These are phyloP conservation scores for Chlorodrepanis virens DNA, from an alignment of 2,113 vertebrate species.

Conservation along the genomic window DNA sequence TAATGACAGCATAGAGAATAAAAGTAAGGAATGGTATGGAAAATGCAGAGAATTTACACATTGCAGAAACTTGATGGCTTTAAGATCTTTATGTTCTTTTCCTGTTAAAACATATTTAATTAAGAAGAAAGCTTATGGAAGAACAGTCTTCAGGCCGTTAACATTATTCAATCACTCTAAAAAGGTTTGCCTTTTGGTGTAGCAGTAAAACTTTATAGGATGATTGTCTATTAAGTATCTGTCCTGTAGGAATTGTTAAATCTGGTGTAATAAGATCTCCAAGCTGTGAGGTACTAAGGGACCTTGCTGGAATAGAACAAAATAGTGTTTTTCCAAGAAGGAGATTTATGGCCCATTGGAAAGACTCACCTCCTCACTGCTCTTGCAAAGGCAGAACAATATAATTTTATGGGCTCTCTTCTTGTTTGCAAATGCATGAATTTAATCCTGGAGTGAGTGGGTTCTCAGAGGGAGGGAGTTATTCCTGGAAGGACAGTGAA, in stretches of 20 bases:
- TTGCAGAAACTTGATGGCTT: slow-evolving; percentile 19
- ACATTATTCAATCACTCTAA: slow-evolving; percentile 1
- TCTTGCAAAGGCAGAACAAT: not conserved
- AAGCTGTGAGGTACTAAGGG: not conserved
- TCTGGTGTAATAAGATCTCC: not conserved
- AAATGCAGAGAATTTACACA: slow-evolving; percentile 27
- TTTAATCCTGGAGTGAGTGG: not conserved
- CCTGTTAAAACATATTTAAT: slow-evolving; percentile 18
- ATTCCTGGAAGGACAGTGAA: not conserved
- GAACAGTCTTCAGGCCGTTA: not conserved
- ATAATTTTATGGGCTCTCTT: not conserved
- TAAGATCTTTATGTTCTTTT: slow-evolving; percentile 5
- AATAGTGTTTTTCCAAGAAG: not conserved
- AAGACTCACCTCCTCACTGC: not conserved
- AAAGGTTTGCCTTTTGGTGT: not conserved
- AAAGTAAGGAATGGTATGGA: not conserved
- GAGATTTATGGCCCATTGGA: not conserved
- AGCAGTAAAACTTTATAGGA: not conserved
- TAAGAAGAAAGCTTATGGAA: not conserved
- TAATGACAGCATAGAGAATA: not conserved
- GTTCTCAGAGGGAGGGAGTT: not conserved
- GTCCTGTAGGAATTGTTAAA: slow-evolving; percentile 14
- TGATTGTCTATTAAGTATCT: not conserved
- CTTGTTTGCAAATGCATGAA: slow-evolving; percentile 6
- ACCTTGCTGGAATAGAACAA: not conserved